Evolutionary conservation across 2,797 vertebrate genomes (phyloP), one percentile per base, ranked within the genome.

Genomic region (Octomys mimax): DNA sequence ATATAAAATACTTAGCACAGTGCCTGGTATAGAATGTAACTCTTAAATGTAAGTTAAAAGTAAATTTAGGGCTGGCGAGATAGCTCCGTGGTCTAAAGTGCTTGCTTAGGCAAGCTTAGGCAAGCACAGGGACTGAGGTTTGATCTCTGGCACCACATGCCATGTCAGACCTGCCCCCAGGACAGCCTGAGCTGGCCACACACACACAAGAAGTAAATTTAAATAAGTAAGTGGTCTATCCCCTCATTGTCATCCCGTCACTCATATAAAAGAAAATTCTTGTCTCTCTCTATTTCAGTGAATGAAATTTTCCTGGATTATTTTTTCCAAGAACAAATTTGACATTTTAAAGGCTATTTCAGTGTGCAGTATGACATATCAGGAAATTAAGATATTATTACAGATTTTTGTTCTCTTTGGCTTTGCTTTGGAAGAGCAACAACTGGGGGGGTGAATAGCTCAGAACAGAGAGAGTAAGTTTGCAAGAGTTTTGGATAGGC

Each of bases 301-400:
- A 94, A 49, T 84, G 61, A 92, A 64, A 77, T 77, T 71, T 82
- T 21, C 2, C 70, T 90, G 42, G 19, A 26, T 54, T 88, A 94
- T 91, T 62, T 88, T 95, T 91, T 57, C 46, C 36, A 90, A 26
- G 59, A 59, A 16, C 68, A 61, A 70, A 57, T 36, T 14, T 57
- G 86, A 62, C 26, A 46, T 90, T 86, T 85, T 46, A 88, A 91
- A n/a, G 82, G 5, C 42, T 70, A 52, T 86, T 80, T 81, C 54
- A 39, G 19, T 78, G 66, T n/a, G 6, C 21, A 80, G 10, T 77
- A 28, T 66, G 96, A 84, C 84, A 26, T 59, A 31, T 28, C 42
- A 96, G 71, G 89, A 33, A 92, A 82, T 82, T 62, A 71, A 91
- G 89, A 93, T 62, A 12, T 73, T 42, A 2, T 78, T 83, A 39